Percentiles rank a stretch among this genome's conserved stretches.
phyloP scores from a whole-genome alignment of 2,113 vertebrate genomes.

The Pelusios castaneus region DNA sequence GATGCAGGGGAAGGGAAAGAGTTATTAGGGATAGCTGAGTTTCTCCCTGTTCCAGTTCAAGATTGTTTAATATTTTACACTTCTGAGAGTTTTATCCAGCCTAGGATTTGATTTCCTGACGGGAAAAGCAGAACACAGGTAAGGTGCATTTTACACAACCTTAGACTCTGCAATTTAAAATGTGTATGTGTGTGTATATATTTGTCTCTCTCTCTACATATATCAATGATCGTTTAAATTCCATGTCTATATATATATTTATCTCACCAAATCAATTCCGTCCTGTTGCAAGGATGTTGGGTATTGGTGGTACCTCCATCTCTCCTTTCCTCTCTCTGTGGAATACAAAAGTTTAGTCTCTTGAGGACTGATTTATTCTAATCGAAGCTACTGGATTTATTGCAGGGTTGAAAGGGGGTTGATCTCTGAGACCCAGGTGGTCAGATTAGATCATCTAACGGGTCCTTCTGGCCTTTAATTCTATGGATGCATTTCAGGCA shows the following conservation, averaged over 20 bases:
- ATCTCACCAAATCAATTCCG: not conserved
- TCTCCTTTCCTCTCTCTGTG: no score
- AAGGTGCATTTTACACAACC: not conserved
- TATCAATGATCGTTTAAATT: no score
- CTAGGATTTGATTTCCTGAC: not conserved
- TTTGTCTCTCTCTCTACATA: fast-evolving
- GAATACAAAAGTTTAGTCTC: not conserved
- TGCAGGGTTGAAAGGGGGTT: not conserved
- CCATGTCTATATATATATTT: no score
- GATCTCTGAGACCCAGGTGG: not conserved
- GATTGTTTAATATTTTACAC: not conserved
- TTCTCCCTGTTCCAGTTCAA: not conserved
- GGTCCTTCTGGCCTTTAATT: not conserved
- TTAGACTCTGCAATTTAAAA: not conserved
- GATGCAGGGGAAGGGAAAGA: not conserved
- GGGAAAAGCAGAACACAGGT: not conserved
- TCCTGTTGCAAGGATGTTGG: not conserved
- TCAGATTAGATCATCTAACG: not conserved
- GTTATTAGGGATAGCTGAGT: fast-evolving
- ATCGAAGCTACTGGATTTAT: not conserved
- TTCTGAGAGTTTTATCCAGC: not conserved
- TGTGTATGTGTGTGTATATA: fast-evolving
- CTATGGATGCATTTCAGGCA: not conserved
- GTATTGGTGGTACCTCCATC: no score
- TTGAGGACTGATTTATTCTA: not conserved